Evolutionary conservation across 1,140 invertebrate species (phyloP).

Genomic region (Cecropterus lyciades): DNA sequence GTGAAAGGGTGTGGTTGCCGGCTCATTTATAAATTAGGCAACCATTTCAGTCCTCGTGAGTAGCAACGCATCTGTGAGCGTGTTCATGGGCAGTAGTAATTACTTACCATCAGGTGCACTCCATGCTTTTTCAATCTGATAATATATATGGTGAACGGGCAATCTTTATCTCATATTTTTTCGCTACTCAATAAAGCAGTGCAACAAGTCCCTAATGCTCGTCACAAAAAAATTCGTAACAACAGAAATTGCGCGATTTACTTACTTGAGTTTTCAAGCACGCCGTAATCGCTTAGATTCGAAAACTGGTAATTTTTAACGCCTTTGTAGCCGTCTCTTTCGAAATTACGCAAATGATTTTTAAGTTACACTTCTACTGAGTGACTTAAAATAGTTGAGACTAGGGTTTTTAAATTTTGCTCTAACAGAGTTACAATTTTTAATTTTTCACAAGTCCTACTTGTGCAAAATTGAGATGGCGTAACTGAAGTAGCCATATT

Average conservation of each 20-base stretch:
- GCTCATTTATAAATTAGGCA: too few species aligned
- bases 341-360: slow-evolving; percentile 34
- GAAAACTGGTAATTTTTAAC: slow-evolving; percentile 43
- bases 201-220: not conserved
- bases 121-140: too few species aligned
- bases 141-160: too few species aligned
- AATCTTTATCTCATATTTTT: too few species aligned
- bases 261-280: slow-evolving; percentile 43
- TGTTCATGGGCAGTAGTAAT: too few species aligned
- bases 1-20: too few species aligned
- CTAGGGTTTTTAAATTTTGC: slow-evolving; percentile 23
- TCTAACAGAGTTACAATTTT: slow-evolving; percentile 9
- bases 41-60: too few species aligned
- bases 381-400: slow-evolving; percentile 32
- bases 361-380: slow-evolving; percentile 32
- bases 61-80: too few species aligned
- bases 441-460: not conserved
- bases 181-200: too few species aligned
- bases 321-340: slow-evolving; percentile 27
- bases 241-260: slow-evolving; percentile 52
- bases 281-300: slow-evolving; percentile 38
- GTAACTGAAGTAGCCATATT: slow-evolving; percentile 5
- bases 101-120: too few species aligned
- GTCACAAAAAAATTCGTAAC: too few species aligned
- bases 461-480: too few species aligned